These are phyloP conservation scores for Nomada ruficornis DNA, from an alignment of 2,888 invertebrate genomes.

Conservation along the genomic window DNA sequence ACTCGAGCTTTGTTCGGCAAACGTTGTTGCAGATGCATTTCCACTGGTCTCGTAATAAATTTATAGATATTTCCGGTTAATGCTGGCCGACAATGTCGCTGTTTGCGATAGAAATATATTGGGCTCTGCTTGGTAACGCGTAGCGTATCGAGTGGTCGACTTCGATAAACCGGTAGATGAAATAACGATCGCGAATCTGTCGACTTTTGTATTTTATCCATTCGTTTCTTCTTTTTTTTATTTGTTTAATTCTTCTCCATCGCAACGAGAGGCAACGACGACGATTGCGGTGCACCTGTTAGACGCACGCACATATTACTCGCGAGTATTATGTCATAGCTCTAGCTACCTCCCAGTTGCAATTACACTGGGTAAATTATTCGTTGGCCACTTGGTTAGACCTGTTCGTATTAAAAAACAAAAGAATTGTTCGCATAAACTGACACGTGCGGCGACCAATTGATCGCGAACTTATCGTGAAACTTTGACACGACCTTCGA, in stretches of 20 bases:
- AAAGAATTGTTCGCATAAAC: no score
- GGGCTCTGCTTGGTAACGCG: neutral
- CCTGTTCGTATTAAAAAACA: neutral
- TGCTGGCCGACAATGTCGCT: slow-evolving; percentile 22
- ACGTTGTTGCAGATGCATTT: slow-evolving; percentile 11
- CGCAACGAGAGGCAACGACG: neutral
- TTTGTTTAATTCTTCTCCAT: neutral
- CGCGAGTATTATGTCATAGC: slow-evolving; percentile 37
- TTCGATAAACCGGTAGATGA: slow-evolving; percentile 16
- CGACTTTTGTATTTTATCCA: neutral
- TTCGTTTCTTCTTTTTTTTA: neutral
- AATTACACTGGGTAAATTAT: slow-evolving; percentile 39
- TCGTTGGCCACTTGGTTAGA: slow-evolving; percentile 2
- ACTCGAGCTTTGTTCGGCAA: slow-evolving; percentile 18
- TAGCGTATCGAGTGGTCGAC: slow-evolving; percentile 21
- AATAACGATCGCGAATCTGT: slow-evolving; percentile 35
- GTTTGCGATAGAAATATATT: slow-evolving; percentile 20
- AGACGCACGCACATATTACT: slow-evolving; percentile 41
- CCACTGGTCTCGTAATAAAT: slow-evolving; percentile 39
- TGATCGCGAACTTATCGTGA: slow-evolving; percentile 10
- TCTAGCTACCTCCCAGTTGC: slow-evolving; percentile 4
- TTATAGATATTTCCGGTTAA: slow-evolving; percentile 38
- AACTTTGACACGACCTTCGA: slow-evolving; percentile 9
- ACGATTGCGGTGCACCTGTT: slow-evolving; percentile 18
- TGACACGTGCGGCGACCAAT: neutral